These are phyloP conservation scores for Allophyes oxyacanthae DNA, from an alignment of 2,888 invertebrate genomes.

Conservation along the genomic window DNA sequence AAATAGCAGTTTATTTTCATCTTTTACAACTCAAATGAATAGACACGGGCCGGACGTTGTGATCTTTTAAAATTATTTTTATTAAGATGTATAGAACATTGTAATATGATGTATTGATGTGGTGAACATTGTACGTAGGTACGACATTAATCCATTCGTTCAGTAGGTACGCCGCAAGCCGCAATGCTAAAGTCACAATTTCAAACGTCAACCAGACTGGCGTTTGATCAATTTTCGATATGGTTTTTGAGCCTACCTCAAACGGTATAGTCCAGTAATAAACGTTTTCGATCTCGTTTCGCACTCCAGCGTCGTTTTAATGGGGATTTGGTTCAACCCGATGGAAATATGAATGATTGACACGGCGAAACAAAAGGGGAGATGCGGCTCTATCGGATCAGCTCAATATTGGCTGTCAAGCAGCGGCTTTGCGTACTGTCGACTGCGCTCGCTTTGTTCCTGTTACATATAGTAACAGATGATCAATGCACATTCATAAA, in stretches of 20 bases:
- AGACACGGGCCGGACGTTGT: no score
- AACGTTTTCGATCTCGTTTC: constrained; percentile 23
- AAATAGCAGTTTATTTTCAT: background rate
- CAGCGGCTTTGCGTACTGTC: constrained; percentile 8
- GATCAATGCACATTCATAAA: no score
- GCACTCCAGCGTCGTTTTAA: constrained; percentile 21
- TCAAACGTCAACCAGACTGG: background rate
- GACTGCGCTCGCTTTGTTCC: constrained; percentile 11
- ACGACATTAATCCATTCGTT: no score
- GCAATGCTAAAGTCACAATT: background rate
- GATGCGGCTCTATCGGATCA: constrained; percentile 28
- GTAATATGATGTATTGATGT: no score
- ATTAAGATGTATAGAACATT: no score
- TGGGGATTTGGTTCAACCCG: constrained; percentile 25
- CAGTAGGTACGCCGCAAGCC: no score
- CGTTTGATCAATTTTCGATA: constrained; percentile 29
- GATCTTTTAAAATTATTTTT: no score
- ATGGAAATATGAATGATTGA: constrained; percentile 49
- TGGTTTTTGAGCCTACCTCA: background rate
- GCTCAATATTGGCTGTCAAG: constrained; percentile 40
- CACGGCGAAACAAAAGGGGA: constrained; percentile 40
- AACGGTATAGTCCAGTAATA: constrained; percentile 12
- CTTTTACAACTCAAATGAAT: no score
- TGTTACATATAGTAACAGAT: no score
- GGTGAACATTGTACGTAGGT: no score